Evolutionary conservation across 2,888 invertebrate genomes (phyloP).

Genomic region (Hirtodrosophila cameraria): DNA sequence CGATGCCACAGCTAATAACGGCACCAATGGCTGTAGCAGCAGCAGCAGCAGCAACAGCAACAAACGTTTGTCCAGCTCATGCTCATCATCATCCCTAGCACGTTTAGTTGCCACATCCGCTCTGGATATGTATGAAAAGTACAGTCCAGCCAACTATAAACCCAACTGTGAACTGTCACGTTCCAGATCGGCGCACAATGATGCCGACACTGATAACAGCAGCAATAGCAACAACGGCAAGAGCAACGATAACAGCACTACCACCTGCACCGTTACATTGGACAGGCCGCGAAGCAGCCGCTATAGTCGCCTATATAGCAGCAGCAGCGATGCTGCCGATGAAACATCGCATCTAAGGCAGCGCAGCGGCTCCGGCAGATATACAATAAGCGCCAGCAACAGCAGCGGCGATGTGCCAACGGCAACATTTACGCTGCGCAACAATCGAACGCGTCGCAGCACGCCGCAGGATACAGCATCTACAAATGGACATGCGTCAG

Average conservation of each 20-base stretch:
- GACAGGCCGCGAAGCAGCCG: conserved; percentile 75
- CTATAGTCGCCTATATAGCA: conserved; percentile 75
- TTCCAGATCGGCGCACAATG: conserved; percentile 84
- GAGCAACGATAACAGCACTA: conserved; percentile 33
- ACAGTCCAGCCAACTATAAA: conserved; percentile 90
- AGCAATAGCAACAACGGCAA: conserved; percentile 26
- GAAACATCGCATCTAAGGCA: conserved; percentile 26
- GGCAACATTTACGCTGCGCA: conserved; percentile 79
- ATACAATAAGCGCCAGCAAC: conserved; percentile 61
- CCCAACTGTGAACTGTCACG: conserved; percentile 85
- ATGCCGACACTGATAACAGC: conserved; percentile 28
- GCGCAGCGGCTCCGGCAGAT: conserved; percentile 48
- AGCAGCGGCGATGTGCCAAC: conserved; percentile 79
- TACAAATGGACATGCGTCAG: conserved; percentile 39
- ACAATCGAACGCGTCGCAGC: conserved; percentile 62
- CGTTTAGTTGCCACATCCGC: conserved; percentile 86
- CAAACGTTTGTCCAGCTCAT: conserved; percentile 81
- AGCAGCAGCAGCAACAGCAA: too few species aligned
- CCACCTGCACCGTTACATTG: conserved; percentile 57
- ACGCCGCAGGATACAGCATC: conserved; percentile 23
- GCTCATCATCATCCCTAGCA: conserved; percentile 85
- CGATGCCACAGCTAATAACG: conserved; percentile 46
- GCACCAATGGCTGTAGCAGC: conserved; percentile 47
- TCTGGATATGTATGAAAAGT: conserved; percentile 90
- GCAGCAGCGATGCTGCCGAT: conserved; percentile 44